A percentile compares a stretch with the other conserved stretches of the same genome.
Conservation (phyloP, 2,797 vertebrate species). For the Melanotaenia parkinsoni region DNA sequence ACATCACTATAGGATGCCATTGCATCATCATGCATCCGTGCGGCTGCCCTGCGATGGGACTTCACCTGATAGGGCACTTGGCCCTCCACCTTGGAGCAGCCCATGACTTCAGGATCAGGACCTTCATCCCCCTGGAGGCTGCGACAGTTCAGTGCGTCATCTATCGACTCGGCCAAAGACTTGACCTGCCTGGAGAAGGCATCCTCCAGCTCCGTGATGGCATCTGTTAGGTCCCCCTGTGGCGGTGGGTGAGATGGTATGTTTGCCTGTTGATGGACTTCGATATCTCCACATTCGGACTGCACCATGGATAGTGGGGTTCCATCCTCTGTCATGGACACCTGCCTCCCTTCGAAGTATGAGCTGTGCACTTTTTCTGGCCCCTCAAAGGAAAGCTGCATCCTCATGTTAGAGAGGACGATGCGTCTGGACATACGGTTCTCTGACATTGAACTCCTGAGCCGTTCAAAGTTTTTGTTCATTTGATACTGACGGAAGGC, state of each 20-base stretch:
- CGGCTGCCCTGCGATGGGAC: slow-evolving; percentile 80
- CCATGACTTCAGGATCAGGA: slow-evolving; percentile 78
- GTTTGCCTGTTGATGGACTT: slow-evolving; percentile 80
- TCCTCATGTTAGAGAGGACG: slow-evolving; percentile 98
- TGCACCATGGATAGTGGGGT: slow-evolving; percentile 84
- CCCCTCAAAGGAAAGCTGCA: slow-evolving; percentile 99
- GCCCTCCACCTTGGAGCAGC: slow-evolving; percentile 82
- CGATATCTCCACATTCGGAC: slow-evolving; percentile 85
- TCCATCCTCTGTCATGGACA: slow-evolving; percentile 90
- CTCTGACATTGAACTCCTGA: slow-evolving; percentile 98
- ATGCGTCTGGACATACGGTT: slow-evolving; percentile 98
- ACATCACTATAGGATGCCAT: slow-evolving; percentile 95
- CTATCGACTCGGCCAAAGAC: slow-evolving; percentile 95
- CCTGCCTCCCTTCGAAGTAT: slow-evolving; percentile 93
- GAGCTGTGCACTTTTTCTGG: slow-evolving; percentile 95
- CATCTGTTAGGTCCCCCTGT: slow-evolving; percentile 88
- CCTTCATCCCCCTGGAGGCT: slow-evolving; percentile 91
- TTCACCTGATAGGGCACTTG: slow-evolving; percentile 80
- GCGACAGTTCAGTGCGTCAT: slow-evolving; percentile 95
- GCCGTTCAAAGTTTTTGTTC: slow-evolving; percentile 99
- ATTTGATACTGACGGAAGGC: slow-evolving; percentile 99
- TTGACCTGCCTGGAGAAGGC: slow-evolving; percentile 97
- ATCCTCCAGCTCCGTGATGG: slow-evolving; percentile 96
- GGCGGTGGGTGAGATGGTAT: slow-evolving; percentile 84
- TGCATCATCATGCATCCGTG: slow-evolving; percentile 89